Base-by-base conservation (phyloP, 2,888 invertebrate species). In the Rosalia funebris region DNA sequence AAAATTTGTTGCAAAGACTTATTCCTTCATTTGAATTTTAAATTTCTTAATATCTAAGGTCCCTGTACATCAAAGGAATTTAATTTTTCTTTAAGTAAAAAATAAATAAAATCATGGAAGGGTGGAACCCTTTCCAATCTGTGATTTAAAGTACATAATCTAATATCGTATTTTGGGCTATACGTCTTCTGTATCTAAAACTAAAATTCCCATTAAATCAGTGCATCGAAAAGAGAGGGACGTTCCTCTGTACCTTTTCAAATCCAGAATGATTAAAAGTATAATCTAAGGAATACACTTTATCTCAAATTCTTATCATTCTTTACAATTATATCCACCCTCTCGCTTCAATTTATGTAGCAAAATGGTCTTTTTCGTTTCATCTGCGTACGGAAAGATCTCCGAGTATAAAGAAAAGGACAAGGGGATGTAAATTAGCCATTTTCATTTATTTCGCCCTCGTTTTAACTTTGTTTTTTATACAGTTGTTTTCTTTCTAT, bases 381-480 rank as follows among this genome's bases (percentile, higher is more conserved):
- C 57, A 39, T 57, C 57, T 39, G 57, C 46, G 57, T 56, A 58
- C 56, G 45, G 56, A 55, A 57, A 66, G 60, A 65, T 62, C 57
- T 52, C 41, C 16, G 56, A 58, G 59, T 45, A 60, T 60, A 54
- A 58, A 58, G 62, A 68, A 66, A 72, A 72, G 74, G 75, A 76
- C 74, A 75, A 72, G 77, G 76, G 78, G 77, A 79, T 79, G 77
- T 78, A 79, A 79, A 79, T 79, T 79, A 79, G 79, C 78, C 77
- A 77, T 78, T 79, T 79, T 78, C 79, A 77, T 79, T 79, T 78
- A 78, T 77, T 78, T 68, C 78, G 76, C 75, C 75, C 77, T 74
- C 76, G 73, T 76, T 77, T 75, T 71, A 76, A 74, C 71, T 72
- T 70, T 63, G 71, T 73, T 74, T 76, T 76, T 77, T 75, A 68